phyloP scores from a whole-genome alignment of 2,888 invertebrate genomes.

The Leucoptera coffeella region DNA sequence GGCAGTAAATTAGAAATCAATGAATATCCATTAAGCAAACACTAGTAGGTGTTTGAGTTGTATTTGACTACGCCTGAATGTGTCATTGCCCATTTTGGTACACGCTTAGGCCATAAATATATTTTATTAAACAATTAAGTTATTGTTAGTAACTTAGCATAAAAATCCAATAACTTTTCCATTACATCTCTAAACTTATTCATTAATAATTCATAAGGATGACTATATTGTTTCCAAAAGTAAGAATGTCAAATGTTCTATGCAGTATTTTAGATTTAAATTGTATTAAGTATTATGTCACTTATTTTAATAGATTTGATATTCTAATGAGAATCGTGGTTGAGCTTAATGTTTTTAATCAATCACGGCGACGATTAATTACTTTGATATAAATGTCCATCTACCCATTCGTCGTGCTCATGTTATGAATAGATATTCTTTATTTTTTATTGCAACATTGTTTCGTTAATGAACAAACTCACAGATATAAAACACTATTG shows the following conservation, averaged over 20 bases:
- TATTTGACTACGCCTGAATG: too few relatives aligned
- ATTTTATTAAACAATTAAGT: conserved; percentile 36
- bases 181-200: conserved; percentile 21
- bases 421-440: too few relatives aligned
- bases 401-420: conserved; percentile 11
- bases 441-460: too few relatives aligned
- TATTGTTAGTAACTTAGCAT: conserved; percentile 30
- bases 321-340: conserved; percentile 48
- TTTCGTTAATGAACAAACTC: too few relatives aligned
- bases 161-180: conserved; percentile 29
- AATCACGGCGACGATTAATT: conserved; percentile 51
- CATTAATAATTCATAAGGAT: conserved; percentile 29
- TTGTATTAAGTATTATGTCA: conserved; percentile 46
- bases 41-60: too few relatives aligned
- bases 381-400: conserved; percentile 36
- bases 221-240: conserved; percentile 43
- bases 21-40: too few relatives aligned
- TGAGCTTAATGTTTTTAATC: conserved; percentile 47
- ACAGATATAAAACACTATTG: too few relatives aligned
- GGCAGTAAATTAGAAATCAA: too few relatives aligned
- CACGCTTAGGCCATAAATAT: too few relatives aligned
- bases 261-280: conserved; percentile 44
- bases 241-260: conserved; percentile 28
- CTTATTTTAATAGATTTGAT: conserved; percentile 40
- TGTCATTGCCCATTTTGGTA: too few relatives aligned